These are phyloP conservation scores for Anolis sagrei DNA, from an alignment of 2,113 vertebrate species.

Conservation along the genomic window DNA sequence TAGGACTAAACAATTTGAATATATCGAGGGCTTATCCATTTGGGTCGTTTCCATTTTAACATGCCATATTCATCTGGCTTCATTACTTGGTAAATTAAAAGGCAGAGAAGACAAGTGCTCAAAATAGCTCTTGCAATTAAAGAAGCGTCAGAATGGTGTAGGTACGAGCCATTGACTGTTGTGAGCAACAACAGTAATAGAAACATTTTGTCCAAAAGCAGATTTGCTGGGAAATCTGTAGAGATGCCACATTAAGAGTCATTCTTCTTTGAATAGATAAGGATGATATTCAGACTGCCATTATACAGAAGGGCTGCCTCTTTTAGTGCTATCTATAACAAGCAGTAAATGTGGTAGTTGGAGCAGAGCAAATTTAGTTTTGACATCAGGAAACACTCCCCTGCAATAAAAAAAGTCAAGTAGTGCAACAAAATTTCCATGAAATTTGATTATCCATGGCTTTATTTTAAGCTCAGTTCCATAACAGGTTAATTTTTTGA, in stretches of 20 bases:
- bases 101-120: background rate
- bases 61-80: conserved; percentile 6
- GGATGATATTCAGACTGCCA: background rate
- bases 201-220: conserved; percentile 1
- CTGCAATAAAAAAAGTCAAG: background rate
- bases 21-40: conserved; percentile 4
- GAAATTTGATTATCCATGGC: background rate
- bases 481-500: background rate
- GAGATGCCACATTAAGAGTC: background rate
- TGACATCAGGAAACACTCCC: background rate
- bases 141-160: background rate
- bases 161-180: background rate
- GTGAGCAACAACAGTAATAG: background rate
- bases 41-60: conserved; percentile 28
- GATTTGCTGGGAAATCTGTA: background rate
- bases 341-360: background rate
- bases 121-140: background rate
- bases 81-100: conserved; percentile 25
- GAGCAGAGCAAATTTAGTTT: background rate
- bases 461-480: background rate
- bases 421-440: background rate
- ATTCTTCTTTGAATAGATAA: background rate
- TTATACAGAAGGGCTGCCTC: background rate
- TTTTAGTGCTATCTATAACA: background rate
- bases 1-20: background rate